These are phyloP conservation scores for Eugnorisma glareosa DNA, from an alignment of 2,888 invertebrate species.

Conservation along the genomic window DNA sequence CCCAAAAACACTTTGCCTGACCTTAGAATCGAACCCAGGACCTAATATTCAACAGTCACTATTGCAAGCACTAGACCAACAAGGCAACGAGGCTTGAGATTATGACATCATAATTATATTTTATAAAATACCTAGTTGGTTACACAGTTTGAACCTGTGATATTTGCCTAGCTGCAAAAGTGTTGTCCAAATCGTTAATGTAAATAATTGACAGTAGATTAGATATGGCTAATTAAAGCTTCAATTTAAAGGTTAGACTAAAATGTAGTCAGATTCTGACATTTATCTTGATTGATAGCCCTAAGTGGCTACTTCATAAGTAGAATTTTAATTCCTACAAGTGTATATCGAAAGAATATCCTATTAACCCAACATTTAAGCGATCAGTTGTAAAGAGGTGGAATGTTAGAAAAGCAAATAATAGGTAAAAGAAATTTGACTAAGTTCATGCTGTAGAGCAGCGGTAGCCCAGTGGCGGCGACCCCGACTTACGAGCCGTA, in stretches of 20 bases:
- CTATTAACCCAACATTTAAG: not conserved
- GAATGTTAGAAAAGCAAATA: not conserved
- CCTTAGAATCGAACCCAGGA: no score
- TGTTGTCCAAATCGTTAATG: slow-evolving; percentile 33
- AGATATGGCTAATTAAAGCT: slow-evolving; percentile 52
- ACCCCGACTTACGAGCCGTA: no score
- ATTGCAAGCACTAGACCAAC: no score
- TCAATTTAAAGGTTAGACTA: slow-evolving; percentile 40
- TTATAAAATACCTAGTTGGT: not conserved
- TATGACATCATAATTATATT: slow-evolving; percentile 2
- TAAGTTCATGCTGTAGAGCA: not conserved
- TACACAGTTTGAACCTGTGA: not conserved
- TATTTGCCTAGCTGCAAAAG: slow-evolving; percentile 25
- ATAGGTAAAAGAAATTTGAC: not conserved
- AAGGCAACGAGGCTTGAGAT: fast-evolving
- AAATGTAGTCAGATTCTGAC: slow-evolving; percentile 37
- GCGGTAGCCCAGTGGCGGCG: no score
- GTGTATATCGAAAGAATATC: not conserved
- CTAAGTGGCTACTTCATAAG: slow-evolving; percentile 19
- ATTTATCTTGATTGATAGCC: slow-evolving; percentile 49
- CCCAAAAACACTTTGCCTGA: no score
- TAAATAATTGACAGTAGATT: slow-evolving; percentile 48
- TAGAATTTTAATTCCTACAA: not conserved
- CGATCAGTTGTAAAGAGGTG: not conserved
- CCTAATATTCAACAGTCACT: no score